Conservation (phyloP, 2,888 invertebrate genomes). For the Apoda limacodes region DNA sequence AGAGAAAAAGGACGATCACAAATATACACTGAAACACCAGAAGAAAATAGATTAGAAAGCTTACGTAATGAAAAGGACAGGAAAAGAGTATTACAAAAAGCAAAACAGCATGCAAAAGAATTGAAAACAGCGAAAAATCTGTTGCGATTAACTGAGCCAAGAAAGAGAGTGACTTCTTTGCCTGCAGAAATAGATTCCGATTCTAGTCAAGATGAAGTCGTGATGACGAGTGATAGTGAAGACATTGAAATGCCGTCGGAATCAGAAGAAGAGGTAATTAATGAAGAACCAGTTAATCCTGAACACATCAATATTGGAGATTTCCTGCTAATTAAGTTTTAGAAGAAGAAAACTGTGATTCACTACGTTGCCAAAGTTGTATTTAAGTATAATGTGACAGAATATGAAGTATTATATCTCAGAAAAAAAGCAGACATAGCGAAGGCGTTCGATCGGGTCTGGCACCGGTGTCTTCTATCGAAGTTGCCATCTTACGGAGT, state of each 20-base stretch:
- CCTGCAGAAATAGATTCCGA: constrained; percentile 19
- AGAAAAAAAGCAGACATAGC: too few species aligned
- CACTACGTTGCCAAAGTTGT: too few species aligned
- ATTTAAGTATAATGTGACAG: constrained; percentile 17
- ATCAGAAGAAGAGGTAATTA: too few species aligned
- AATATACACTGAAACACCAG: constrained; percentile 19
- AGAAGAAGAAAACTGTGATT: constrained; percentile 17
- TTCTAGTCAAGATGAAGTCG: constrained; percentile 20
- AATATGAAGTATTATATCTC: too few species aligned
- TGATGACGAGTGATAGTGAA: constrained; percentile 23
- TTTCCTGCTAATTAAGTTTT: constrained; percentile 18
- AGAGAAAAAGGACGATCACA: constrained; percentile 17
- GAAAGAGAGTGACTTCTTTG: constrained; percentile 19
- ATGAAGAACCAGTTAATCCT: too few species aligned
- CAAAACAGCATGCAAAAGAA: constrained; percentile 18
- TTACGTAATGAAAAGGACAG: constrained; percentile 16
- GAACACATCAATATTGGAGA: constrained; percentile 19
- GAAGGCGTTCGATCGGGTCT: too few species aligned
- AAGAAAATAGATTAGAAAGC: constrained; percentile 19
- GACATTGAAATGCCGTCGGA: too few species aligned
- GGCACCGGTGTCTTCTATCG: too few species aligned
- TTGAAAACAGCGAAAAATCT: constrained; percentile 20
- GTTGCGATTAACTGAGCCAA: constrained; percentile 19
- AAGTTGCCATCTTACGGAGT: too few species aligned
- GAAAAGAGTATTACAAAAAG: constrained; percentile 16